These are phyloP conservation scores for Drosophila rhopaloa DNA, from an alignment of 1,140 invertebrate genomes.

Conservation along the genomic window DNA sequence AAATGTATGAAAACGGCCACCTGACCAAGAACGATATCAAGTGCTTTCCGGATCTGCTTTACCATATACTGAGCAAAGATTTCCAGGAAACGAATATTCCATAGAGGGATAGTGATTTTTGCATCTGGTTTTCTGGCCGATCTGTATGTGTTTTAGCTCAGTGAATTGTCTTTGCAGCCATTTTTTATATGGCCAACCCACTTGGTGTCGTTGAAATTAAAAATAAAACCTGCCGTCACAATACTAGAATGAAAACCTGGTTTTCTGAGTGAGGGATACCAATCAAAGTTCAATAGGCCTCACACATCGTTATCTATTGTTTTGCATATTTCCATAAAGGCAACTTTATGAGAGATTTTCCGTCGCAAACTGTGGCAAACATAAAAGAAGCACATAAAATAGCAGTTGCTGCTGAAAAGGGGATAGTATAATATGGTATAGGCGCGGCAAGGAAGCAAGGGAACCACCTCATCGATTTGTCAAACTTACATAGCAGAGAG, in stretches of 20 bases:
- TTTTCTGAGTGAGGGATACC: background rate
- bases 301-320: constrained; percentile 34
- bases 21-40: constrained; percentile 77
- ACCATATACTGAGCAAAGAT: constrained; percentile 26
- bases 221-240: background rate
- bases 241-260: background rate
- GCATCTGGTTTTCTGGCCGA: background rate
- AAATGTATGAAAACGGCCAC: constrained; percentile 65
- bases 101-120: background rate
- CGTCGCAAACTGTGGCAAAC: constrained; percentile 30
- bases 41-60: constrained; percentile 62
- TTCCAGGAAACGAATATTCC: background rate
- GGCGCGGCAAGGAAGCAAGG: background rate
- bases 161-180: background rate
- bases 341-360: constrained; percentile 51
- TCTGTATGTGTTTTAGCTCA: background rate
- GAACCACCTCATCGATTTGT: constrained; percentile 55
- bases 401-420: constrained; percentile 20
- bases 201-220: background rate
- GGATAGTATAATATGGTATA: background rate
- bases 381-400: constrained; percentile 52
- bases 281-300: constrained; percentile 34
- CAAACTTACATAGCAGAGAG: constrained; percentile 13
- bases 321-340: constrained; percentile 44
- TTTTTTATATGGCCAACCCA: background rate